Conservation (phyloP, 2,888 invertebrate species). For the Drosophila prolongata region DNA sequence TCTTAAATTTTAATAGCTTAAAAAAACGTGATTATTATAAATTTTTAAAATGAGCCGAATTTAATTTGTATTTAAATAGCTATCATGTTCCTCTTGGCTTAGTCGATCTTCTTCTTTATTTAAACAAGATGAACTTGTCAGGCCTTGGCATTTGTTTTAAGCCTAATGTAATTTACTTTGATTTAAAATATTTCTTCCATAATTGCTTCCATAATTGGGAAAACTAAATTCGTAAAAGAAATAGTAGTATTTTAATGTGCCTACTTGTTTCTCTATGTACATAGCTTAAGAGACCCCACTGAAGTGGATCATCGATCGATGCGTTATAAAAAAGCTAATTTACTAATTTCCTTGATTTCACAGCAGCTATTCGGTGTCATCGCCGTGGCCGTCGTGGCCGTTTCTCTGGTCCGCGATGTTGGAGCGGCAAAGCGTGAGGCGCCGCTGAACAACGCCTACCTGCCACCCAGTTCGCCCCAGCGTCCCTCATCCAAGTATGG, state of each 20-base stretch:
- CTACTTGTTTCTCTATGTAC: not conserved
- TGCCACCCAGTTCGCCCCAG: conserved; percentile 84
- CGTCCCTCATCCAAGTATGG: conserved; percentile 81
- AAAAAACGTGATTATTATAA: no score
- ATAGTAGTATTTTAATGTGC: not conserved
- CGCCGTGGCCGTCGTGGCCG: conserved; percentile 50
- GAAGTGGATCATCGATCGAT: conserved; percentile 32
- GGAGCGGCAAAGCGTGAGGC: conserved; percentile 83
- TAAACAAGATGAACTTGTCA: no score
- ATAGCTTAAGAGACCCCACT: not conserved
- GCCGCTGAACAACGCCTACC: conserved; percentile 81
- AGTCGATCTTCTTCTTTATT: no score
- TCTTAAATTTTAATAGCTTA: no score
- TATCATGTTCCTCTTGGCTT: no score
- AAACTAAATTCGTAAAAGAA: no score
- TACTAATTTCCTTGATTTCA: conserved; percentile 67
- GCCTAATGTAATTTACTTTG: no score
- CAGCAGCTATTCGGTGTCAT: conserved; percentile 57
- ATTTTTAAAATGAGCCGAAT: no score
- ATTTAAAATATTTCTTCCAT: no score
- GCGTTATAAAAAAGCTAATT: conserved; percentile 56
- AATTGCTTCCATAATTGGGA: no score
- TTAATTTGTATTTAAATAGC: no score
- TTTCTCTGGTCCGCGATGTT: conserved; percentile 59
- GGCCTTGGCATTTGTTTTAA: no score